Conservation (phyloP, 2,113 vertebrate species). For the Cephalopterus ornatus region DNA sequence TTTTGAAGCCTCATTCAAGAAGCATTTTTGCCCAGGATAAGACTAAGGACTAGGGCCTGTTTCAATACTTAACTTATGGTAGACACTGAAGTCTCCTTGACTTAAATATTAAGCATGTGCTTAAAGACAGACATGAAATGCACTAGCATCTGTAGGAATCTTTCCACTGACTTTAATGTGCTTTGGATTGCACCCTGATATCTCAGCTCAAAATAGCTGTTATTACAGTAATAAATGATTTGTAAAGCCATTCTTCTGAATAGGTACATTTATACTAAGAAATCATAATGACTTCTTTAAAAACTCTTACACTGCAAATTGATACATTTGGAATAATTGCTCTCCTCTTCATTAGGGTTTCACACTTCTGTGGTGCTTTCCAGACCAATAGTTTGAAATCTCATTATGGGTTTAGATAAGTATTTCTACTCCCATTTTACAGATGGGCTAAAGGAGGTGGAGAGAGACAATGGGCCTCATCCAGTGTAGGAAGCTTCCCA, state of each 20-base stretch:
- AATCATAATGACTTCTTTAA: conserved; percentile 63
- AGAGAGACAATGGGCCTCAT: conserved; percentile 8
- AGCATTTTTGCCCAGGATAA: background rate
- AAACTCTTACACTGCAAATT: conserved; percentile 57
- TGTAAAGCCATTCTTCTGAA: conserved; percentile 55
- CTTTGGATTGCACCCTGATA: conserved; percentile 56
- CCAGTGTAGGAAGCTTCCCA: background rate
- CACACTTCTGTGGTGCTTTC: conserved; percentile 39
- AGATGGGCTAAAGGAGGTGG: background rate
- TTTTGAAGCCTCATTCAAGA: background rate
- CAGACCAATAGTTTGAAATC: conserved; percentile 42
- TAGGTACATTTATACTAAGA: conserved; percentile 49
- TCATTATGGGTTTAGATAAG: conserved; percentile 25
- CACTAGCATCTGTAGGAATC: conserved; percentile 52
- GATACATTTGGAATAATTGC: conserved; percentile 48
- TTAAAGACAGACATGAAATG: conserved; percentile 33
- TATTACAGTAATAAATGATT: conserved; percentile 61
- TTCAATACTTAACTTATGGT: conserved; percentile 52
- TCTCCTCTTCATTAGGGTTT: conserved; percentile 58
- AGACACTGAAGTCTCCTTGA: conserved; percentile 42
- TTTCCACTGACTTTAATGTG: conserved; percentile 60
- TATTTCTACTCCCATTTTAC: conserved; percentile 41
- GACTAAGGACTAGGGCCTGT: background rate
- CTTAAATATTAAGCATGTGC: conserved; percentile 45
- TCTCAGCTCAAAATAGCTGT: conserved; percentile 53